phyloP scores from a whole-genome alignment of 1,140 invertebrate genomes.

The Orius insidiosus region DNA sequence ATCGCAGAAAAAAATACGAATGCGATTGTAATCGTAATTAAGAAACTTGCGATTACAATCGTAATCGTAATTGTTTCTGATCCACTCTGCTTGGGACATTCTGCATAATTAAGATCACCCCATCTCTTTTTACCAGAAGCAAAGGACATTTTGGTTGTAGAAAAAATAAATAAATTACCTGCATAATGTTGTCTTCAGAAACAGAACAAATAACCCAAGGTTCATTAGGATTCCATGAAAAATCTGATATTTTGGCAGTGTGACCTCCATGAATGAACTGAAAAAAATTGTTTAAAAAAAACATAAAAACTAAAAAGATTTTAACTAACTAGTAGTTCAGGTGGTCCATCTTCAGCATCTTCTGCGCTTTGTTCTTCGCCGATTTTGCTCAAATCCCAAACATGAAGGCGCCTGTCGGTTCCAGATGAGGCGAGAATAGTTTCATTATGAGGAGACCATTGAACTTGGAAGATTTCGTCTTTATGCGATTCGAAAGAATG shows the following conservation, averaged over 20 bases:
- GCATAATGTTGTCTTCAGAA: constrained; percentile 99
- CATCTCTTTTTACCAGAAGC: neutral
- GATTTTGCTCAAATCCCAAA: constrained; percentile 99
- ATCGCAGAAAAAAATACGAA: no score
- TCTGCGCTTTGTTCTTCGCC: constrained; percentile 98
- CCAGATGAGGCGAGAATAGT: constrained; percentile 97
- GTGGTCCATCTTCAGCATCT: constrained; percentile 98
- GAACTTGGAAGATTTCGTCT: constrained; percentile 99
- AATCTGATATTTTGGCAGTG: constrained; percentile 99
- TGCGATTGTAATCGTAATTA: no score
- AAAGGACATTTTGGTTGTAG: neutral
- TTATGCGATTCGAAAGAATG: constrained; percentile 99
- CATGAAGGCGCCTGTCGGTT: constrained; percentile 93
- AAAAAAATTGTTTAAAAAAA: constrained; percentile 21
- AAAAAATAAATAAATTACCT: constrained; percentile 38
- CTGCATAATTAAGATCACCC: no score
- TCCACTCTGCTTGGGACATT: no score
- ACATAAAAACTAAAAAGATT: neutral
- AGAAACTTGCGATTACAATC: no score
- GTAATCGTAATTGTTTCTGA: no score
- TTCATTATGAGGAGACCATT: constrained; percentile 99
- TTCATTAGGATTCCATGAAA: constrained; percentile 99
- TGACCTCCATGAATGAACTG: constrained; percentile 94
- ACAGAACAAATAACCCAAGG: constrained; percentile 99
- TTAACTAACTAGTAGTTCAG: constrained; percentile 64